phyloP scores from a whole-genome alignment of 2,797 vertebrate species.

The Pseudochirops corinnae region DNA sequence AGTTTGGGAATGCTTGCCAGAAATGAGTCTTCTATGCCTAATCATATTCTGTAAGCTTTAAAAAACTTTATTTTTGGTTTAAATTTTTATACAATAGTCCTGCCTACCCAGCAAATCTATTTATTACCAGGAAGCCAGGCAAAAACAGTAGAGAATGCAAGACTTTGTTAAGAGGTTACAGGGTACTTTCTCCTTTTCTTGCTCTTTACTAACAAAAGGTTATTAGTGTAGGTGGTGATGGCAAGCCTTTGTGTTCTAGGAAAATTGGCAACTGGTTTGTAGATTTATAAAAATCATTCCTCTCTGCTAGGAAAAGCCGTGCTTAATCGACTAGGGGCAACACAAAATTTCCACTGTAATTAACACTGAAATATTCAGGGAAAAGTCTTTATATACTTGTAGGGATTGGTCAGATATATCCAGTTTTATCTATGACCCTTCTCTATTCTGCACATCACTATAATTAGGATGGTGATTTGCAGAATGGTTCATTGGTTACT shows the following conservation, averaged over 20 bases:
- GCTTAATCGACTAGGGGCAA: not conserved
- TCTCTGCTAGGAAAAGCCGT: constrained; percentile 42
- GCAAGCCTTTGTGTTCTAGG: constrained; percentile 57
- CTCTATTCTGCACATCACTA: not conserved
- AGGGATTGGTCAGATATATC: not conserved
- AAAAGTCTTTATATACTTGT: not conserved
- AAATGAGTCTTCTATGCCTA: constrained; percentile 24
- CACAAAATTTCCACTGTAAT: constrained; percentile 52
- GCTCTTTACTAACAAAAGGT: constrained; percentile 59
- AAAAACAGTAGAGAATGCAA: constrained; percentile 48
- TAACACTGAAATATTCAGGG: not conserved
- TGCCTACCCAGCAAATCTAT: constrained; percentile 41
- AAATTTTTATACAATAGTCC: constrained; percentile 24
- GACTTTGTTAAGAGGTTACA: constrained; percentile 15
- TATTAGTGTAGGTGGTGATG: not conserved
- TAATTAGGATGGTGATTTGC: not conserved
- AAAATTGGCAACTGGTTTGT: constrained; percentile 47
- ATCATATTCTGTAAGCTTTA: constrained; percentile 25
- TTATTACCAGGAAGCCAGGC: constrained; percentile 23
- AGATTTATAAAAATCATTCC: constrained; percentile 14
- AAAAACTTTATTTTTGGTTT: constrained; percentile 48
- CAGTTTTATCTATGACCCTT: not conserved
- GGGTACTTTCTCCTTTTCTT: constrained; percentile 39
- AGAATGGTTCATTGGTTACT: not conserved
- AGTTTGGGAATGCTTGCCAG: not conserved